Evolutionary conservation across 1,140 invertebrate species (phyloP), one percentile per base, ranked within the genome.

Genomic region (Colletes gigas): DNA sequence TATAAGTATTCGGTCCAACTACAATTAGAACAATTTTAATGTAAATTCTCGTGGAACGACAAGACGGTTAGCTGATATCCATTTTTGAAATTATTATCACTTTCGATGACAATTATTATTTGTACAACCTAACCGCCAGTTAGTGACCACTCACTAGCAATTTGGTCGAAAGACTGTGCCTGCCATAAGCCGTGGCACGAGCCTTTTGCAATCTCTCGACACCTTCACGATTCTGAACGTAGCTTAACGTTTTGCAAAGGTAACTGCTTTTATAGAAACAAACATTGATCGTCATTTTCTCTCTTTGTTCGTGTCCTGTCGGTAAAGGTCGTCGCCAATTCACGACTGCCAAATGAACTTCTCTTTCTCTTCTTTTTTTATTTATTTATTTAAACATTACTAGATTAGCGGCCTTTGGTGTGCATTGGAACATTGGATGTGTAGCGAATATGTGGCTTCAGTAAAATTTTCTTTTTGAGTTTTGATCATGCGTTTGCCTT

Each of bases 401-500:
- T 78, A 73, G 57, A 57, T 50, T 67, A 85, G 79, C 67, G 14
- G 76, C 80, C 75, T 85, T 82, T 86, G 70, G 84, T 75, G 60
- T 85, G 83, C 83, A 86, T 85, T 86, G 75, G 84, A 63, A 71
- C 47, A 79, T 78, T 86, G 80, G 57, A 82, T 82, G 80, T 79
- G 79, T 86, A 86, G 83, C 77, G 65, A 71, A 84, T 74, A 78
- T 60, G 62, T 85, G 70, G 83, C 83, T 86, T 86, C 21, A 85
- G 52, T 84, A 82, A n/a, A 54, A 39, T 82, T 83, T 63, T 82
- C 30, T 84, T 84, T 76, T 85, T 77, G 60, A 84, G 47, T 84
- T 81, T 70, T 54, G 57, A 66, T 67, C 66, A 59, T 60, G 69
- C 71, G 47, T 80, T 80, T 52, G 54, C 63, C 54, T 75, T 21